A percentile compares a stretch with the other conserved stretches of the same genome.
phyloP scores from a whole-genome alignment of 1,140 invertebrate genomes.

The Dendroctonus ponderosae region DNA sequence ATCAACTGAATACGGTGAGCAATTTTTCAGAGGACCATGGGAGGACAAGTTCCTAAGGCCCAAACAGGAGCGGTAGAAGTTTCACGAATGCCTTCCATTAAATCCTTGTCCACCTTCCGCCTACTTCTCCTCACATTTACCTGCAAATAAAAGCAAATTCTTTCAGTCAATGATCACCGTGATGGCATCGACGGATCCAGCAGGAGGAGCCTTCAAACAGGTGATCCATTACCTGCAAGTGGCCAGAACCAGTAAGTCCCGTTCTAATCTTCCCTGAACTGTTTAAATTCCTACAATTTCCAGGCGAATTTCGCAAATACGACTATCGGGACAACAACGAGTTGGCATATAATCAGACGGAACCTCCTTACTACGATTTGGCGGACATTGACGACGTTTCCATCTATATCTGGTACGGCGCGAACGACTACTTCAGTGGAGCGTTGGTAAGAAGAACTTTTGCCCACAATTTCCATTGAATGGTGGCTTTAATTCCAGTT shows the following conservation, averaged over 20 bases:
- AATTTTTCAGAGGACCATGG: no score
- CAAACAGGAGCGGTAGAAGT: no score
- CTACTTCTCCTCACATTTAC: no score
- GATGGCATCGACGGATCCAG: slow-evolving; percentile 11
- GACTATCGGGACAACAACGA: not conserved
- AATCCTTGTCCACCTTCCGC: no score
- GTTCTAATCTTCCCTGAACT: not conserved
- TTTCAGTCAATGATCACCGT: slow-evolving; percentile 11
- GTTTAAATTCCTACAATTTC: not conserved
- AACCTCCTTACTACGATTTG: slow-evolving; percentile 13
- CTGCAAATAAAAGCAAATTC: no score
- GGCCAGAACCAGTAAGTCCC: slow-evolving; percentile 4
- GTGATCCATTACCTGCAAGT: slow-evolving; percentile 15
- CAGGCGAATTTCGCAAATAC: slow-evolving; percentile 5
- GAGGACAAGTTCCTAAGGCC: no score
- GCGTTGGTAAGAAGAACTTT: not conserved
- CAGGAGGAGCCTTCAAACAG: slow-evolving; percentile 13
- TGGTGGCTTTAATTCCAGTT: not conserved
- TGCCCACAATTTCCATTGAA: not conserved
- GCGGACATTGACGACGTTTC: not conserved
- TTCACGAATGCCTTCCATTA: no score
- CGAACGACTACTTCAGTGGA: slow-evolving; percentile 10
- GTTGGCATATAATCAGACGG: not conserved
- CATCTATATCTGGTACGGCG: slow-evolving; percentile 14
- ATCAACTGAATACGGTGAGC: slow-evolving; percentile 4